phyloP scores from a whole-genome alignment of 2,888 invertebrate genomes.

The Geotrupes spiniger region DNA sequence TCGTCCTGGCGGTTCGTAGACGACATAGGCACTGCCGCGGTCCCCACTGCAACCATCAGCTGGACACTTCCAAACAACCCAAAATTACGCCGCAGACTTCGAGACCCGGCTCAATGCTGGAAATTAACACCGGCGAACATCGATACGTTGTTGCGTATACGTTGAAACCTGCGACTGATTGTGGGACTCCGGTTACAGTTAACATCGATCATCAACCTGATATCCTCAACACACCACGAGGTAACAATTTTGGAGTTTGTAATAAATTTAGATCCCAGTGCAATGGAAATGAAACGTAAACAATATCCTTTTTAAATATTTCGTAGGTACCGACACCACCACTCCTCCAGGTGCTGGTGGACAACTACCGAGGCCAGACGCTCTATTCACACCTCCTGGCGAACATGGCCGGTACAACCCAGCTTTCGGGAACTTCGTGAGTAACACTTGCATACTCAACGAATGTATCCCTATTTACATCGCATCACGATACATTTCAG shows the following conservation, averaged over 20 bases:
- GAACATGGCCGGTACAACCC: slow-evolving; percentile 36
- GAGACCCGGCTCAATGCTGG: slow-evolving; percentile 57
- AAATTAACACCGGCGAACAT: slow-evolving; percentile 78
- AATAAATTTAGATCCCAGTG: too few species aligned
- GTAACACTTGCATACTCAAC: slow-evolving; percentile 17
- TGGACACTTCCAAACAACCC: slow-evolving; percentile 52
- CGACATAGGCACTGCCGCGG: slow-evolving; percentile 50
- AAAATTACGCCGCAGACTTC: slow-evolving; percentile 51
- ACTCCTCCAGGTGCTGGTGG: slow-evolving; percentile 40
- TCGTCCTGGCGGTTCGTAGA: slow-evolving; percentile 63
- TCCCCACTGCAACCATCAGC: slow-evolving; percentile 46
- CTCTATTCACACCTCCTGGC: slow-evolving; percentile 42
- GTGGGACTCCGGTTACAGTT: slow-evolving; percentile 33
- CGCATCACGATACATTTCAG: slow-evolving; percentile 5
- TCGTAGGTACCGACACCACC: slow-evolving; percentile 41
- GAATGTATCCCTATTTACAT: too few species aligned
- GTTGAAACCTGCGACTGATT: slow-evolving; percentile 62
- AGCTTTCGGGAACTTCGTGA: slow-evolving; percentile 39
- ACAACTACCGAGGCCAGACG: slow-evolving; percentile 45
- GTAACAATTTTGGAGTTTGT: slow-evolving; percentile 44
- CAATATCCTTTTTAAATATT: too few species aligned
- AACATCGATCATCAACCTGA: slow-evolving; percentile 51
- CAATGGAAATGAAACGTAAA: too few species aligned
- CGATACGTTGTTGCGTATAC: slow-evolving; percentile 85
- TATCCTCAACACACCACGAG: slow-evolving; percentile 77